Base-by-base conservation (phyloP, 1,140 invertebrate genomes). In the Ctenoplectra terminalis region DNA sequence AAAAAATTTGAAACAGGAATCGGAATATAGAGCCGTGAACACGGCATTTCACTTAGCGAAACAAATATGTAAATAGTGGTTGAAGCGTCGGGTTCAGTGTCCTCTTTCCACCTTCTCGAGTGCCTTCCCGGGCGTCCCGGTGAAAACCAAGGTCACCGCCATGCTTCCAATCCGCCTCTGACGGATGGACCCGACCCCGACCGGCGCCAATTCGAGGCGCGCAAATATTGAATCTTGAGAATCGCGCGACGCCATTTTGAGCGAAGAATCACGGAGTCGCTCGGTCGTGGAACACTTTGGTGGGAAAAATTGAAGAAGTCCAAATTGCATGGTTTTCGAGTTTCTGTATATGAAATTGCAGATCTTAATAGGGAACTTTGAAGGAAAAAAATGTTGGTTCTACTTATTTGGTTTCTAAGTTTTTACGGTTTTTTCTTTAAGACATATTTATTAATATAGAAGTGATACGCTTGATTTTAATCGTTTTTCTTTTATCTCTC, bases 1-100 rank as follows among this genome's bases (percentile, higher is more conserved):
- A 40, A 70, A 77, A 63, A 86, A 79, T 56, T 37, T 20, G 72
- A 70, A 77, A 85, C 73, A 50, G 54, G 56, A 81, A 77, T 79
- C 75, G 67, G 31, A 86, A 83, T 83, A 74, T 66, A 78, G 81
- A 84, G 34, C 80, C 37, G 48, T 48, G 60, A 76, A 90, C 89
- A 90, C 74, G 78, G 89, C 81, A 88, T 85, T 90, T 89, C 87
- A 90, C 88, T 90, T 89, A 89, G 83, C 76, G 85, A 90, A 88
- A 90, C 87, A 89, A 89, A 90, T 90, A 90, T 90, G 87, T 88
- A 82, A 80, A 82, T 88, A 85, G 81, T 77, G 85, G 79, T 67
- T 75, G 78, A 78, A 77, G 84, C 56, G 52, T 82, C 70, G 86
- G 60, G 86, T 87, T 87, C 82, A 72, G 63, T 29, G 77, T 73